Evolutionary conservation across 2,888 invertebrate species (phyloP), one percentile per base, ranked within the genome.

Genomic region (Ormyrus pomaceus): DNA sequence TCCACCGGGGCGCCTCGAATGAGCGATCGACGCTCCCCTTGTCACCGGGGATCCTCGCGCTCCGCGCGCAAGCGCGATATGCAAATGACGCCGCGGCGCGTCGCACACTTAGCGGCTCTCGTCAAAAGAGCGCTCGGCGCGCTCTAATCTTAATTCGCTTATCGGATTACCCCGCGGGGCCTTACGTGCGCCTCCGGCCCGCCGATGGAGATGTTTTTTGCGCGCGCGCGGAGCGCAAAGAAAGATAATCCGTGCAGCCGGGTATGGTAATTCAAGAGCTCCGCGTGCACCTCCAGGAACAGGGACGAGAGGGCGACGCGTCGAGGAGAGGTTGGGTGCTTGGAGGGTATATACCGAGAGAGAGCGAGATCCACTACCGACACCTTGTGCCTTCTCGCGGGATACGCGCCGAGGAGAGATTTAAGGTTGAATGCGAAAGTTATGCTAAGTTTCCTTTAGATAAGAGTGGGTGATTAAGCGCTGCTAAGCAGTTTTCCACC

Each of bases 61-160:
- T 45, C 4, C 80, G 74, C 34, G 2, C 81, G 83, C 55, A n/a
- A n/a, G 34, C 19, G 76, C 84, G 85, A 88, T 88, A 88, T 85
- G 87, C 85, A 86, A 88, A 88, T 85, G 85, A 3, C 85, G 84
- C 85, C 48, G 9, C 11, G 19, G 46, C 88, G 88, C 59, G 6
- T 59, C 64, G 0, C 34, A 34, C 34, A 34, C 34, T 34, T 34
- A 34, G 64, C 68, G 75, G 88, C 86, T 87, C 65, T 34, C 88
- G 86, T 88, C 88, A 88, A 87, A 88, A 88, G 11, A 88, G 11
- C 34, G 65, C 70, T 19, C 55, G 55, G 34, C 62, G 34, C 59
- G 85, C 77, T 85, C 86, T 90, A 88, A 90, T 90, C 89, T 90
- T 88, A 88, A 90, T 89, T 90, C 90, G 89, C 88, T 90, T 89